A percentile compares a stretch with the other conserved stretches of the same genome.
These are phyloP conservation scores for Mythimna lalbum DNA, from an alignment of 2,888 invertebrate species.

Conservation along the genomic window DNA sequence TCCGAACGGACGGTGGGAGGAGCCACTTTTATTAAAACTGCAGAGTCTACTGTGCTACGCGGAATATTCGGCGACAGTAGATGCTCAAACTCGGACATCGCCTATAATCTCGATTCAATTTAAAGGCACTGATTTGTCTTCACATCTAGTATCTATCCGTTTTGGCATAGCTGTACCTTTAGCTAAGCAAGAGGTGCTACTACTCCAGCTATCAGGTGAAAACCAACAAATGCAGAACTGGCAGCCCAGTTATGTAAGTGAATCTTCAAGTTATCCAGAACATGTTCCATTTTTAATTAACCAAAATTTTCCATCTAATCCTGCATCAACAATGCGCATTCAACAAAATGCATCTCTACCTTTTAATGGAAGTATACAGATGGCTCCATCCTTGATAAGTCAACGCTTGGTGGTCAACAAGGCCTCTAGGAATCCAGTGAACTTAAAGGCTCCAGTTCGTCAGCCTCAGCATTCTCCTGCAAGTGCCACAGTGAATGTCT, in stretches of 20 bases:
- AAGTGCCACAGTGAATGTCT: slow-evolving; percentile 48
- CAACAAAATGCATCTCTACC: slow-evolving; percentile 80
- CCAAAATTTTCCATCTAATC: slow-evolving; percentile 85
- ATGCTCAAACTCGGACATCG: slow-evolving; percentile 79
- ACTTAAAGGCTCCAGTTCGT: slow-evolving; percentile 79
- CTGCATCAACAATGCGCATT: slow-evolving; percentile 84
- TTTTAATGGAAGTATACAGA: slow-evolving; percentile 78
- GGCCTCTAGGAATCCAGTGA: slow-evolving; percentile 79
- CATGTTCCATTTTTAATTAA: slow-evolving; percentile 85
- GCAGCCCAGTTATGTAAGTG: slow-evolving; percentile 76
- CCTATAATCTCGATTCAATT: slow-evolving; percentile 86
- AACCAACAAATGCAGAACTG: slow-evolving; percentile 75
- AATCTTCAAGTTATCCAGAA: slow-evolving; percentile 77
- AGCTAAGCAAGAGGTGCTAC: slow-evolving; percentile 85
- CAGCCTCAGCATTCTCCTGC: slow-evolving; percentile 77
- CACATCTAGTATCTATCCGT: slow-evolving; percentile 83
- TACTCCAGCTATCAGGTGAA: slow-evolving; percentile 74
- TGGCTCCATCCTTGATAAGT: slow-evolving; percentile 75
- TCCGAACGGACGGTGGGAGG: slow-evolving; percentile 89
- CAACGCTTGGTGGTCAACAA: slow-evolving; percentile 82
- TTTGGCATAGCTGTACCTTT: slow-evolving; percentile 85
- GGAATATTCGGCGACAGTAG: slow-evolving; percentile 81
- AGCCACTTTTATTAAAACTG: slow-evolving; percentile 81
- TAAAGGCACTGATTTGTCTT: slow-evolving; percentile 86
- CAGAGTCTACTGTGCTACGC: slow-evolving; percentile 84